Evolutionary conservation across 2,888 invertebrate genomes (phyloP), one percentile per base, ranked within the genome.

Genomic region (Phengaris alcon): DNA sequence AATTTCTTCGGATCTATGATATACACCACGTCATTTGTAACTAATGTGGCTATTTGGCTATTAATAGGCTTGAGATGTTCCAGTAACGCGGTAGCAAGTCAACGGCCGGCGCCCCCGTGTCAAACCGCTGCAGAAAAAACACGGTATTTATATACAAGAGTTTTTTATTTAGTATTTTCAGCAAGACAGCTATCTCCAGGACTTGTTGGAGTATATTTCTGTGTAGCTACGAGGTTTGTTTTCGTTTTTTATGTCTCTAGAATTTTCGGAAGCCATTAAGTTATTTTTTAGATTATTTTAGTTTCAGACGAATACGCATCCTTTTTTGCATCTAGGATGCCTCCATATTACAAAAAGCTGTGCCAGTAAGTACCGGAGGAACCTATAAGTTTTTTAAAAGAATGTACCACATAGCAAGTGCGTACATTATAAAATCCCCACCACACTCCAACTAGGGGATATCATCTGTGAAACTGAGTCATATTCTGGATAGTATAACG

Each of bases 401-500:
- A 35, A 35, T 35, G 3, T 35, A 35, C 35, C 15, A 15, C 15
- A 9, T 64, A 64, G 10, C 59, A 22, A 22, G 15, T 57, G 15
- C 15, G 9, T 22, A n/a, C 15, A 15, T 22, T 22, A 59, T 1
- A 59, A 44, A 64, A 35, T 15, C 10, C 10, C 22, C 22, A 22
- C 22, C 35, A 35, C 64, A 64, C 64, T 44, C 64, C 64, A 64
- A 35, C 64, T 13, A 64, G 64, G 64, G 12, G 64, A 64, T 35
- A 35, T 64, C 64, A 64, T 64, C 64, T 13, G 64, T 64, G 64
- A 51, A 70, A 51, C 70, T 70, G 70, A 70, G 70, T 70, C 48
- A 70, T 70, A 48, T 86, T 84, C 82, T 55, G 69, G 15, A 69
- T 68, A 54, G 55, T 54, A 68, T 68, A 35, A 64, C 82, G 86